Percentiles rank a stretch among this genome's conserved stretches.
These are phyloP conservation scores for Caenorhabditis sp. DNA, from an alignment of 2,888 invertebrate species.

Conservation along the genomic window DNA sequence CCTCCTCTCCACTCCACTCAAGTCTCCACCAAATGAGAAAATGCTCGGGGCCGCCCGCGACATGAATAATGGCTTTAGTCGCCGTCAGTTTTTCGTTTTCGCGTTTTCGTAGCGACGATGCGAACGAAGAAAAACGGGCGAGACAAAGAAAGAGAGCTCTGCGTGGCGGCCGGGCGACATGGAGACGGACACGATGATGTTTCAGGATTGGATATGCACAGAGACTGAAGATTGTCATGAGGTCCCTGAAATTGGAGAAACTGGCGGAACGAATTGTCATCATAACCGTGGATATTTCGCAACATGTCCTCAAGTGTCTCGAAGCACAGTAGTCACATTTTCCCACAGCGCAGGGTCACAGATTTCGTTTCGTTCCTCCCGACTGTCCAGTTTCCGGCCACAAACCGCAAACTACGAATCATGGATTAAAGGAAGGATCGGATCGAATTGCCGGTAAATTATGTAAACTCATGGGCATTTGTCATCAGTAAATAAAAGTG, in stretches of 20 bases:
- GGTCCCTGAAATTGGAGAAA: neutral
- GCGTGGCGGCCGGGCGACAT: too few species aligned
- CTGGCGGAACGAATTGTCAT: neutral
- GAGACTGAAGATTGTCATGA: neutral
- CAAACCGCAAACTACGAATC: slow-evolving; percentile 8
- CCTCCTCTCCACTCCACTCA: slow-evolving; percentile 7
- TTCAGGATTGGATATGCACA: neutral
- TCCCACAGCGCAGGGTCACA: slow-evolving; percentile 20
- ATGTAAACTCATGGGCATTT: neutral
- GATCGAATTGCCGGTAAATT: neutral
- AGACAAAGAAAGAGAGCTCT: neutral
- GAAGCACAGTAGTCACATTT: slow-evolving; percentile 29
- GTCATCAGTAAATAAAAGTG: too few species aligned
- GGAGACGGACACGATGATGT: neutral
- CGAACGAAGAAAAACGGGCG: neutral
- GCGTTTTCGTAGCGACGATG: too few species aligned
- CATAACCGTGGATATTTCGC: slow-evolving; percentile 12
- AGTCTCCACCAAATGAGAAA: slow-evolving; percentile 36
- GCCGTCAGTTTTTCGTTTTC: slow-evolving; percentile 27
- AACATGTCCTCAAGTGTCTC: slow-evolving; percentile 29
- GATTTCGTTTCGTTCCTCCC: slow-evolving; percentile 16
- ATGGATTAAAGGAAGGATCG: neutral
- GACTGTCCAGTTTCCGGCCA: neutral
- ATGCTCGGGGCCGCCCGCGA: slow-evolving; percentile 25
- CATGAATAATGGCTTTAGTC: slow-evolving; percentile 51